These are phyloP conservation scores for Thamnophis sirtalis DNA, from an alignment of 2,113 vertebrate genomes.

Conservation along the genomic window DNA sequence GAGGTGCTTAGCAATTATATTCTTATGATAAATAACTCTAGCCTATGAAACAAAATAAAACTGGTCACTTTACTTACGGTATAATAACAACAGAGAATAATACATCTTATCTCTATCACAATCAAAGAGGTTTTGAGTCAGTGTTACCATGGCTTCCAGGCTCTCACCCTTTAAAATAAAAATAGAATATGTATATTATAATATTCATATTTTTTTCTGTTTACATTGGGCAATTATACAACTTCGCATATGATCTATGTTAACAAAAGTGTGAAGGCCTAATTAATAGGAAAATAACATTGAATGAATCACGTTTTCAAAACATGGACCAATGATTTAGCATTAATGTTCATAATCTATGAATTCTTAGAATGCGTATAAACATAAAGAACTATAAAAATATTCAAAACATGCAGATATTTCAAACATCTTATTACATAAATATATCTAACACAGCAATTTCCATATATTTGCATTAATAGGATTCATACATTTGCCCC, in stretches of 20 bases:
- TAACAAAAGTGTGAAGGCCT: background rate
- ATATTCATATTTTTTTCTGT: background rate
- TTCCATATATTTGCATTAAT: background rate
- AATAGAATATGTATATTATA: background rate
- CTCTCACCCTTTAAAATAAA: constrained; percentile 73
- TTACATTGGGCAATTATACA: background rate
- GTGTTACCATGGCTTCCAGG: constrained; percentile 85
- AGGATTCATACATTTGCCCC: background rate
- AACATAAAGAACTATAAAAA: background rate
- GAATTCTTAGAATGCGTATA: background rate
- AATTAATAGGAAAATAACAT: background rate
- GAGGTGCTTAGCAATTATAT: background rate
- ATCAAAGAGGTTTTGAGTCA: constrained; percentile 87
- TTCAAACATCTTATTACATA: background rate
- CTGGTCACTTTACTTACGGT: constrained; percentile 74
- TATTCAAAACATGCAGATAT: background rate
- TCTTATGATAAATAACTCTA: background rate
- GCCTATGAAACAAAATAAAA: background rate
- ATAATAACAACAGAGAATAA: constrained; percentile 76
- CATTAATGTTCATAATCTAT: background rate
- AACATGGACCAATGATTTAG: background rate
- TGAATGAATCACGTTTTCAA: background rate
- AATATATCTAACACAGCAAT: background rate
- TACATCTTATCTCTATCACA: constrained; percentile 94
- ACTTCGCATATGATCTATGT: background rate